Evolutionary conservation across 2,888 invertebrate genomes (phyloP), one percentile per base, ranked within the genome.

Genomic region (Agonopterix arenella): DNA sequence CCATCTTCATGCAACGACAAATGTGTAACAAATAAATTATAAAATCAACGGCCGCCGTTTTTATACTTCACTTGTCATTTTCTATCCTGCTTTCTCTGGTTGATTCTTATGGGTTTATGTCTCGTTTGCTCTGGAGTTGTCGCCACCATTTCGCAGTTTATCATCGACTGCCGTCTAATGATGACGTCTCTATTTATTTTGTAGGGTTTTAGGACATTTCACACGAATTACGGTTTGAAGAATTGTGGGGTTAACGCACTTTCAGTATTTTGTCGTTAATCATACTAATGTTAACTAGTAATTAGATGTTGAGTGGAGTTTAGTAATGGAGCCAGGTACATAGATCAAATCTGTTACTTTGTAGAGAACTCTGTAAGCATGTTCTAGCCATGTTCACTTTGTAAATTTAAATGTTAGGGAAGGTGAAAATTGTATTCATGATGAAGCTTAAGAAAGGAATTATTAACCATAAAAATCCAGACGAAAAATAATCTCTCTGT

Each of bases 11-110:
- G 89, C 82, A 80, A 86, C 88, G 88, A 88, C 88, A 86, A 88
- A 89, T 88, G 84, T 86, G 86, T 86, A 81, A 88, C 88, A 88
- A 85, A 89, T 89, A 89, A 89, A 89, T 89, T 89, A 88, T 86
- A 78, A 86, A 88, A 88, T 86, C 88, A 88, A 86, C 85, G 76
- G 77, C 70, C 72, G 62, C 70, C 61, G 76, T 88, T 89, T 88
- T 89, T 88, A 85, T 84, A 80, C 73, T 58, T 74, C 74, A 68
- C 68, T 72, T 70, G 73, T 71, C 66, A 64, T 61, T 54, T 56
- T 60, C 61, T 55, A 55, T 80, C 80, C 61, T 65, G 55, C 59
- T 84, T 68, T 36, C 61, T 49, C 80, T 50, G 46, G 49, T 56
- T 46, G 51, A 53, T 53, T 60, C 55, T 46, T 43, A 8, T 28